A percentile compares a stretch with the other conserved stretches of the same genome.
Conservation (phyloP, 2,113 vertebrate species). For the Chaetodon trifascialis region DNA sequence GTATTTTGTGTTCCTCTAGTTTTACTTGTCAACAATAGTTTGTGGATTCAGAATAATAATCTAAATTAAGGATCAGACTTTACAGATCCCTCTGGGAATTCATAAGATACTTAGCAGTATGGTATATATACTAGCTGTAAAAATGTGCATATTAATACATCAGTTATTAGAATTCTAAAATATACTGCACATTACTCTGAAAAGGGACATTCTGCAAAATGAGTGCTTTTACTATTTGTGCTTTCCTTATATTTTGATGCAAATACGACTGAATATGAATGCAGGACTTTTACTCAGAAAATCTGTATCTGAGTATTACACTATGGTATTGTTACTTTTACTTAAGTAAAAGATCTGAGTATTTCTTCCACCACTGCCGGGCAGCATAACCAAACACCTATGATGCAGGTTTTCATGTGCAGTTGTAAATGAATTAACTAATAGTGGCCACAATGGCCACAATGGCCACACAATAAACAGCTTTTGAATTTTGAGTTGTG, state of each 20-base stretch:
- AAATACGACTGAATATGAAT: background rate
- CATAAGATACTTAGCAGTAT: too few relatives aligned
- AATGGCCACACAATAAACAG: background rate
- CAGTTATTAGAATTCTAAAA: background rate
- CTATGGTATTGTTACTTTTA: background rate
- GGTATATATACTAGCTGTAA: too few relatives aligned
- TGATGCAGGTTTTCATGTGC: background rate
- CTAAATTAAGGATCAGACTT: background rate
- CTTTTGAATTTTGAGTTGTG: background rate
- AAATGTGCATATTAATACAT: background rate
- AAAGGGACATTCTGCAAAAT: background rate
- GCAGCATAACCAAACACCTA: background rate
- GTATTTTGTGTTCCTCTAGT: background rate
- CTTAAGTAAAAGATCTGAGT: background rate
- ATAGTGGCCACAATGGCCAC: too few relatives aligned
- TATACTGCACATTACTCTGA: background rate
- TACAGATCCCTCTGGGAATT: too few relatives aligned
- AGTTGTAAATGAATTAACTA: background rate
- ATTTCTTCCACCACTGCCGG: background rate
- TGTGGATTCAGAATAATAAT: background rate
- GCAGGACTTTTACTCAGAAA: too few relatives aligned
- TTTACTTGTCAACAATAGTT: background rate
- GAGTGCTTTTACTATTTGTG: background rate
- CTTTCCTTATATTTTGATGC: background rate
- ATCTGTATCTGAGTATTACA: too few relatives aligned